phyloP scores from a whole-genome alignment of 2,113 vertebrate genomes.

The Agelaius tricolor region DNA sequence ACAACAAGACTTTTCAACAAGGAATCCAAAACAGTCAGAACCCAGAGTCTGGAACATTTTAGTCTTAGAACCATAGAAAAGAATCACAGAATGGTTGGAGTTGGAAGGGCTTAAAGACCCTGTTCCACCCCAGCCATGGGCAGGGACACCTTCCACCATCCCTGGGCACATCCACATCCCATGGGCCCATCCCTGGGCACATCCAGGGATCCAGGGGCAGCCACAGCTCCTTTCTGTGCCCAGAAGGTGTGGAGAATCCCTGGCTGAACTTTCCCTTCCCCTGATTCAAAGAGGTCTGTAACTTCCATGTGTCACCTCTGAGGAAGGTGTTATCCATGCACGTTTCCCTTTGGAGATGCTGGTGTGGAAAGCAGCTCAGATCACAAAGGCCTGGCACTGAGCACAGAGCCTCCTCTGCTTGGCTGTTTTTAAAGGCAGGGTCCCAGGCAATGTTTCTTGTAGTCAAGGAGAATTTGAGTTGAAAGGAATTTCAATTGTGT shows the following conservation, averaged over 20 bases:
- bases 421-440: slow-evolving; percentile 2
- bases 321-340: neutral
- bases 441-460: slow-evolving; percentile 1
- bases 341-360: neutral
- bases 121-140: too few species aligned
- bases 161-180: too few species aligned
- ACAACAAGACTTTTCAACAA: neutral
- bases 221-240: neutral
- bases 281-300: neutral
- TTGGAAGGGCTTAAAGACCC: neutral
- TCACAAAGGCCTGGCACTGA: neutral
- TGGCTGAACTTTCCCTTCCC: neutral
- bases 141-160: neutral
- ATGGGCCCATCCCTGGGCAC: too few species aligned
- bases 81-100: neutral
- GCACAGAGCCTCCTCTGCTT: neutral
- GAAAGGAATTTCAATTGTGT: neutral
- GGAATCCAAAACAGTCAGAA: neutral
- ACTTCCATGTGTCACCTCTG: neutral
- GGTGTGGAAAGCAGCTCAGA: neutral
- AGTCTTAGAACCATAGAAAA: neutral
- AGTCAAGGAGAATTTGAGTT: slow-evolving; percentile 18
- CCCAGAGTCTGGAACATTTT: neutral
- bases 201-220: neutral
- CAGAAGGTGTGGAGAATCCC: neutral